Base-by-base conservation (phyloP, 30 jellyfish, hydroid and myxozoan genomes). In the Aurelia aurita complex sp. Pacific region DNA sequence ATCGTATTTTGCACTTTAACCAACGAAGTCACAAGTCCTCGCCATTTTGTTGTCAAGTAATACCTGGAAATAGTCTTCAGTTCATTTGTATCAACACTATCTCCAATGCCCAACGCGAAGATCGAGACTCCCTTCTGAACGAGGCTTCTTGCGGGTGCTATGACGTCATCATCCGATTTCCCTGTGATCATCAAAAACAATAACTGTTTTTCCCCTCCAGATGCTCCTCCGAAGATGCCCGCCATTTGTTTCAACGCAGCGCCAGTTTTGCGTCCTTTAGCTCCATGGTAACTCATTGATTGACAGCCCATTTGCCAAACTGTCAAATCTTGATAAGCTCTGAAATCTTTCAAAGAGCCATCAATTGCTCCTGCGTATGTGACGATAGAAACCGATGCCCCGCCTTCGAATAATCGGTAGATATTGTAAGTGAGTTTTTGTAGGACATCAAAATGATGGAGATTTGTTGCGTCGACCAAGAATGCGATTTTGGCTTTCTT, bases 141-240 rank as follows among this genome's bases (percentile, higher is more conserved):
- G 4, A 95, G 90, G 71, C 90, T 80, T 76, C 94, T 90, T 33
- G 99, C 99, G 4, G 99, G 99, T 9, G 87, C 91, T 36, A 91
- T 97, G 59, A 95, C 99, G 80, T 95, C 99, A 90, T 95, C 99
- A 10, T 90, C 98, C 34, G 98, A 91, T 82, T 95, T 95, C 15
- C 99, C 99, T 5, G 99, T 95, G 59, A 92, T 81, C 82, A 95
- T 51, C 64, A 95, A 74, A 80, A 95, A 95, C 69, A 90, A 32
- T 59, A 95, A 54, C 87, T 93, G 94, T 35, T 95, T 95, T 0
- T 43, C 85, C 0, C 86, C 96, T 1, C 81, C 92, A 10, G 89
- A 42, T 60, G 96, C 94, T 61, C 83, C 83, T 40, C 50, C 86
- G 60, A 95, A 90, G 75, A 90, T 75, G 19, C 89, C 67, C 3